A percentile compares a stretch with the other conserved stretches of the same genome.
Evolutionary conservation across 2,797 vertebrate species (phyloP).

Genomic region (Falco cherrug): DNA sequence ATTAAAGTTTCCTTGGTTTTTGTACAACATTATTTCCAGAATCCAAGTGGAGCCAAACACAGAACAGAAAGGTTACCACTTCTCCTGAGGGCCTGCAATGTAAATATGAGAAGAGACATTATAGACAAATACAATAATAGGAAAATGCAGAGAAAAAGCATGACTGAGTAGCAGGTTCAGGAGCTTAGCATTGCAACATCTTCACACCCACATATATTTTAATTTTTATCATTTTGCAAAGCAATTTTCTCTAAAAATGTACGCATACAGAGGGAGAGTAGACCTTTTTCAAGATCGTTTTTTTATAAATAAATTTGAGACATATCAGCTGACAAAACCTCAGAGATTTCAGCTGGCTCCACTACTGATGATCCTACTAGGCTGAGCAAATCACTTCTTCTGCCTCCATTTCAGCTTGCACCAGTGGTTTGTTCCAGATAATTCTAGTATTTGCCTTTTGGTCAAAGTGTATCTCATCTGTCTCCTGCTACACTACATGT

Average conservation of each 20-base stretch:
- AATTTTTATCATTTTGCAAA: neutral
- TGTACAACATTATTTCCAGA: neutral
- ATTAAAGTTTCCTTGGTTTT: neutral
- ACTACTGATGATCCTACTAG: neutral
- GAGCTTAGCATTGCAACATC: neutral
- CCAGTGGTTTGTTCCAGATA: neutral
- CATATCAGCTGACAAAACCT: neutral
- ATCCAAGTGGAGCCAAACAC: neutral
- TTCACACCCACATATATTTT: neutral
- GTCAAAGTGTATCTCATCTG: neutral
- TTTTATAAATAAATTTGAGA: neutral
- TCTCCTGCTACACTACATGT: neutral
- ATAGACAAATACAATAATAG: neutral
- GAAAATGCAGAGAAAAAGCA: neutral
- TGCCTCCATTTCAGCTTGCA: neutral
- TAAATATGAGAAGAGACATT: neutral
- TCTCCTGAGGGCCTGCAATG: neutral
- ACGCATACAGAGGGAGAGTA: neutral
- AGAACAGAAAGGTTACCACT: neutral
- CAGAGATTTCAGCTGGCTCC: neutral
- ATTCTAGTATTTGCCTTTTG: neutral
- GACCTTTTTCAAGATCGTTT: neutral
- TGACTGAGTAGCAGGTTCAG: neutral
- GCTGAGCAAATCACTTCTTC: neutral
- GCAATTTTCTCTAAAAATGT: neutral